A percentile compares a stretch with the other conserved stretches of the same genome.
phyloP scores from a whole-genome alignment of 2,888 invertebrate species.

The Luperina testacea region DNA sequence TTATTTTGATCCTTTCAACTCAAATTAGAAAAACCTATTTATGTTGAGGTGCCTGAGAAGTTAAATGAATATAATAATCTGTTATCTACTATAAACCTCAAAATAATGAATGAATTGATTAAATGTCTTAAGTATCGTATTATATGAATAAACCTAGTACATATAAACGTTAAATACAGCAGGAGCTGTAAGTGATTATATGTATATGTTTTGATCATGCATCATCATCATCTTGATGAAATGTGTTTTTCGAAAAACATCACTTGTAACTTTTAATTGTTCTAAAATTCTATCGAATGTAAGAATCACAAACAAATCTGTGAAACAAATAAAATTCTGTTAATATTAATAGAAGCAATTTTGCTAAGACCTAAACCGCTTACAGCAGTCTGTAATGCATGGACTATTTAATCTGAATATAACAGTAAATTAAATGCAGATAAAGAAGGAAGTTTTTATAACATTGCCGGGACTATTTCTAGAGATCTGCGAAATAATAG shows the following conservation, averaged over 20 bases:
- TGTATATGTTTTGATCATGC: neutral
- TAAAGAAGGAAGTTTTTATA: conserved; percentile 64
- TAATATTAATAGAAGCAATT: conserved; percentile 50
- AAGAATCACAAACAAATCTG: neutral
- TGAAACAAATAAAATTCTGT: neutral
- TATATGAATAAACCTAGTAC: neutral
- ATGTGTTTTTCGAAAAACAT: neutral
- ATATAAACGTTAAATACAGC: neutral
- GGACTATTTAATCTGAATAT: conserved; percentile 57
- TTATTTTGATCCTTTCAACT: conserved; percentile 15
- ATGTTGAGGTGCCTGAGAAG: neutral
- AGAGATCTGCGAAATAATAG: conserved; percentile 67
- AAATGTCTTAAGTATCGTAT: neutral
- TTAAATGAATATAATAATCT: neutral
- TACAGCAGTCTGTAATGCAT: conserved; percentile 34
- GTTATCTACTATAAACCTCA: neutral
- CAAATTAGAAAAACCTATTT: conserved; percentile 5
- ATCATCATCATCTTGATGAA: neutral
- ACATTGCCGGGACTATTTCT: conserved; percentile 68
- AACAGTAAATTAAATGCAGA: conserved; percentile 68
- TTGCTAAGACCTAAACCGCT: conserved; percentile 42
- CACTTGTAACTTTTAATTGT: neutral
- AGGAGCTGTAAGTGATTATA: neutral
- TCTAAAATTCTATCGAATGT: neutral
- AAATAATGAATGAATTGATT: too few species aligned